These are phyloP conservation scores for Poeciliopsis turneri DNA, from an alignment of 2,797 vertebrate species.

Conservation along the genomic window DNA sequence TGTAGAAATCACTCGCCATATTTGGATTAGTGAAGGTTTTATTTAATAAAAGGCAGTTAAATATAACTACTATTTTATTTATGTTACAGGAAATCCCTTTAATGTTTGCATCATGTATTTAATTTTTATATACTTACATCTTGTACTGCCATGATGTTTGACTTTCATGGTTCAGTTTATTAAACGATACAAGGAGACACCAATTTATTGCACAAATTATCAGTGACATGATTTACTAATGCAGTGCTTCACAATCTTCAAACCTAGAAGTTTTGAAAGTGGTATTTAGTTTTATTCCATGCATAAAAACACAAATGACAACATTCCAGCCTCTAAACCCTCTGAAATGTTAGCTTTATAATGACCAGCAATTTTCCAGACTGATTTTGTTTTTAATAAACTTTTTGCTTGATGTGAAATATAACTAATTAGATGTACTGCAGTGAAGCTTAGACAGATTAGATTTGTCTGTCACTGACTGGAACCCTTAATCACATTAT, in stretches of 20 bases:
- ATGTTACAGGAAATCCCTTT: not conserved
- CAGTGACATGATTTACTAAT: not conserved
- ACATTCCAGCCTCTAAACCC: not conserved
- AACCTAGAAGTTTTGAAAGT: not conserved
- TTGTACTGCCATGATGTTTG: not conserved
- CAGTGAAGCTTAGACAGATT: not conserved
- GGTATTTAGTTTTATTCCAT: not conserved
- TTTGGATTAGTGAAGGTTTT: not conserved
- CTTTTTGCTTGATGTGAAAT: not conserved
- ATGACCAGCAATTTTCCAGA: not conserved
- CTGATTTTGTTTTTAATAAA: not conserved
- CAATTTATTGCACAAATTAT: not conserved
- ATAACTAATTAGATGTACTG: not conserved
- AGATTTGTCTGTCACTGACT: not conserved
- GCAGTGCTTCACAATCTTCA: not conserved
- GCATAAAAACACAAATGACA: not conserved
- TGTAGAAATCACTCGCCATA: not conserved
- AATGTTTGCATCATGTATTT: not conserved
- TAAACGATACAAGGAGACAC: not conserved
- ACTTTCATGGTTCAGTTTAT: not conserved
- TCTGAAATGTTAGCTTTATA: not conserved
- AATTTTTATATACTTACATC: not conserved
- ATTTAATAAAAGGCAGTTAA: not conserved
- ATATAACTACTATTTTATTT: not conserved
- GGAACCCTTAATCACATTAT: not conserved